phyloP scores from a whole-genome alignment of 2,888 invertebrate species.

The Drosophila engyochracea region DNA sequence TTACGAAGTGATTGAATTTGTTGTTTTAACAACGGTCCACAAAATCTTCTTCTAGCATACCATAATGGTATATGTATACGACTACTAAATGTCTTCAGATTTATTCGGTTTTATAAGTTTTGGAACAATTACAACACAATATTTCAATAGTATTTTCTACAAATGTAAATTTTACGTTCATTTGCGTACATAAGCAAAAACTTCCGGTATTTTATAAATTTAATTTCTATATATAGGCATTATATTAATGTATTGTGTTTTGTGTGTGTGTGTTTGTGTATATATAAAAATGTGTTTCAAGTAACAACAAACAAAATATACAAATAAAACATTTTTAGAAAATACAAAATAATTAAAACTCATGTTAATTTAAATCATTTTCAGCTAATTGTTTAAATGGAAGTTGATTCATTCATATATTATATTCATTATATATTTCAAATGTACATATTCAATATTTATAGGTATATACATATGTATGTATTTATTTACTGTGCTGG shows the following conservation, averaged over 20 bases:
- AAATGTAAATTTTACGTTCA: slow-evolving; percentile 31
- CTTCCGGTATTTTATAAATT: slow-evolving; percentile 18
- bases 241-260: slow-evolving; percentile 15
- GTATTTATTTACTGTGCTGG: slow-evolving; percentile 6
- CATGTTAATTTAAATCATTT: slow-evolving; percentile 15
- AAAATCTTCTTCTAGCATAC: slow-evolving; percentile 40
- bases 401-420: slow-evolving; percentile 33
- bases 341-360: slow-evolving; percentile 11
- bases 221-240: slow-evolving; percentile 12
- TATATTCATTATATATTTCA: slow-evolving; percentile 10
- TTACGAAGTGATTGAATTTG: slow-evolving; percentile 39
- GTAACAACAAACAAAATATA: slow-evolving; percentile 41
- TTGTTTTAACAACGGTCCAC: slow-evolving; percentile 43
- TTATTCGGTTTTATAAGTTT: slow-evolving; percentile 44
- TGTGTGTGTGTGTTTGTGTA: slow-evolving; percentile 15
- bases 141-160: slow-evolving; percentile 51
- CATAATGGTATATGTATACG: slow-evolving; percentile 33
- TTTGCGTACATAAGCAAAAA: slow-evolving; percentile 40
- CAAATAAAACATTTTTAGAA: slow-evolving; percentile 3
- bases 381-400: slow-evolving; percentile 18
- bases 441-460: background rate
- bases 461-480: background rate
- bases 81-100: slow-evolving; percentile 35
- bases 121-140: slow-evolving; percentile 63
- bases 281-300: slow-evolving; percentile 35